Evolutionary conservation across 2,797 vertebrate species (phyloP).

Genomic region (Sebastes hubbsi): DNA sequence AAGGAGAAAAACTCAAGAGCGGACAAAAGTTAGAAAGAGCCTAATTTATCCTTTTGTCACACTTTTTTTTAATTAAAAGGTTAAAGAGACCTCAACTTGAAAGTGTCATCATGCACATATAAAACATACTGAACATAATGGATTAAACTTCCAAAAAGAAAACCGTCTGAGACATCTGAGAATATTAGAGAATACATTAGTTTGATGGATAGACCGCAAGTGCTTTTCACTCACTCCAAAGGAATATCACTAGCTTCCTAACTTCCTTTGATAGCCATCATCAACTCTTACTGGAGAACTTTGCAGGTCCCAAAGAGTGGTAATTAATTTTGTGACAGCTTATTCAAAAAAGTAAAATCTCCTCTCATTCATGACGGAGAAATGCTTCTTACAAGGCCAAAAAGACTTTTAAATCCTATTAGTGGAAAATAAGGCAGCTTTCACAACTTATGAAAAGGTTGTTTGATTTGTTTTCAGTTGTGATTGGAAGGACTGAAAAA

Average conservation of each 20-base stretch:
- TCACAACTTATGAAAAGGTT: background rate
- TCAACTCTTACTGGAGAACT: slow-evolving; percentile 8
- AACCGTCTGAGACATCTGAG: background rate
- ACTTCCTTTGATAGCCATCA: slow-evolving; percentile 30
- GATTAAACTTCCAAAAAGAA: slow-evolving; percentile 7
- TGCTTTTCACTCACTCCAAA: slow-evolving; percentile 23
- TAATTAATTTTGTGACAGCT: slow-evolving; percentile 31
- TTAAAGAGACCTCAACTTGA: slow-evolving; percentile 17
- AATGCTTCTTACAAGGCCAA: background rate
- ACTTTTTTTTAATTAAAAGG: background rate
- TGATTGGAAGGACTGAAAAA: slow-evolving; percentile 11
- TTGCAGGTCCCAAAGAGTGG: background rate
- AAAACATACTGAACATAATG: slow-evolving; percentile 8
- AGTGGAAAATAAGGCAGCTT: slow-evolving; percentile 1
- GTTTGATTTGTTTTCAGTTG: slow-evolving; percentile 2
- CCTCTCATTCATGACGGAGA: slow-evolving; percentile 10
- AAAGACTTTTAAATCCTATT: slow-evolving; percentile 8
- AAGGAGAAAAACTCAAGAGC: slow-evolving; percentile 2
- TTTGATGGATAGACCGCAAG: slow-evolving; percentile 11
- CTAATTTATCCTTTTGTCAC: background rate
- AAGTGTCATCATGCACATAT: slow-evolving; percentile 1
- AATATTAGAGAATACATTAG: background rate
- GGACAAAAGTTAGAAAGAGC: background rate
- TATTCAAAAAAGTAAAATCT: slow-evolving; percentile 28
- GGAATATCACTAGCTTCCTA: slow-evolving; percentile 1